phyloP scores from a whole-genome alignment of 1,140 invertebrate species.

The Caenorhabditis brenneri region DNA sequence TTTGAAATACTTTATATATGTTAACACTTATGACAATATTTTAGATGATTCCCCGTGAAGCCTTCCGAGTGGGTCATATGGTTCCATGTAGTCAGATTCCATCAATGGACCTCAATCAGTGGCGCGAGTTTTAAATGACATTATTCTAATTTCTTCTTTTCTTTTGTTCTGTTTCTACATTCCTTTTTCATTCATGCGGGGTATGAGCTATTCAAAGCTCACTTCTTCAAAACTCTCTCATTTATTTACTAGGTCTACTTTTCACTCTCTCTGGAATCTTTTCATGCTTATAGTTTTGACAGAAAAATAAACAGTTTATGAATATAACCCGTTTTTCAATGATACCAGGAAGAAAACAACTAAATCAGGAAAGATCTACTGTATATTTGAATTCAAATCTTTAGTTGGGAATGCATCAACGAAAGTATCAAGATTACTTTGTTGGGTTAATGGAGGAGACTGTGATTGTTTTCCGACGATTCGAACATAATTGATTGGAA shows the following conservation, averaged over 20 bases:
- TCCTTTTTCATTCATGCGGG: constrained; percentile 24
- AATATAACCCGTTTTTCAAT: not conserved
- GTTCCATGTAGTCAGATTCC: constrained; percentile 68
- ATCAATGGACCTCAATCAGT: constrained; percentile 68
- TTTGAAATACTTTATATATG: no score
- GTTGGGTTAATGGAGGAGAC: constrained; percentile 50
- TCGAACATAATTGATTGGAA: constrained; percentile 74
- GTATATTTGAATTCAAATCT: constrained; percentile 21
- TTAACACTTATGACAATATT: no score
- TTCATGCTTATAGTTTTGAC: no score
- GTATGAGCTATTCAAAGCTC: constrained; percentile 18
- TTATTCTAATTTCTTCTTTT: not conserved
- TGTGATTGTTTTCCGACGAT: constrained; percentile 64
- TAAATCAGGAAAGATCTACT: not conserved
- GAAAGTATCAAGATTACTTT: constrained; percentile 31
- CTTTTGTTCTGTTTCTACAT: constrained; percentile 21
- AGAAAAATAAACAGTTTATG: constrained; percentile 21
- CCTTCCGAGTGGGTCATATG: constrained; percentile 72
- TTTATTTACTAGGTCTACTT: not conserved
- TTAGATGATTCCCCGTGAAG: constrained; percentile 75
- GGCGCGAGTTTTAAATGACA: constrained; percentile 60
- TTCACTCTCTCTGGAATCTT: constrained; percentile 5
- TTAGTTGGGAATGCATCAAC: not conserved
- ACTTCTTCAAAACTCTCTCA: constrained; percentile 11
- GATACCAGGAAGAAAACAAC: not conserved